Conservation (phyloP, 2,797 vertebrate species). For the Furcifer pardalis region DNA sequence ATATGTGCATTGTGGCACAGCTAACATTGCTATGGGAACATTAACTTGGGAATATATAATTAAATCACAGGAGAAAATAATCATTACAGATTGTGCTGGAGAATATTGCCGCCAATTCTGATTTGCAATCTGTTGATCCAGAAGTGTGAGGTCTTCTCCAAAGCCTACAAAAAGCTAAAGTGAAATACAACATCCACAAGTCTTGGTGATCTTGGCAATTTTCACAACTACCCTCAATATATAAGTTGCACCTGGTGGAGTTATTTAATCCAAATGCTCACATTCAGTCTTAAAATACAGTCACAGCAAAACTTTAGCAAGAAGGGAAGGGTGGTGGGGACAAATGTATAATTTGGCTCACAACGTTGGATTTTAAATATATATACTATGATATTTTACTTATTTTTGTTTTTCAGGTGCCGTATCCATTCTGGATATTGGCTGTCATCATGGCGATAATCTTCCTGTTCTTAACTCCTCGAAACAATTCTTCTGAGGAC, state of each 20-base stretch:
- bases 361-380: not conserved
- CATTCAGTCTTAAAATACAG: not conserved
- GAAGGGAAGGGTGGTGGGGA: not conserved
- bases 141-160: constrained; percentile 22
- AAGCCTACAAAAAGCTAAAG: constrained; percentile 14
- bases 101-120: constrained; percentile 40
- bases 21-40: constrained; percentile 70
- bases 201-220: not conserved
- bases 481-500: too few relatives aligned
- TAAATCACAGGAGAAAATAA: constrained; percentile 53
- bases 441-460: too few relatives aligned
- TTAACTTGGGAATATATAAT: constrained; percentile 52
- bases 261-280: constrained; percentile 6
- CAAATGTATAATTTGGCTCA: not conserved
- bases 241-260: not conserved
- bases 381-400: constrained; percentile 30
- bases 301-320: not conserved
- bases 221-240: accelerated
- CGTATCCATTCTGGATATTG: too few relatives aligned
- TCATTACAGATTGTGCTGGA: constrained; percentile 54
- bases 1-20: constrained; percentile 41
- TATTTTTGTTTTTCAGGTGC: too few relatives aligned
- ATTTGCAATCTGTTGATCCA: constrained; percentile 55
- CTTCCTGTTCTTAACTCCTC: too few relatives aligned
- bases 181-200: not conserved